Percentiles rank a stretch among this genome's conserved stretches.
Evolutionary conservation across 1,140 invertebrate species (phyloP).

Genomic region (Mercenaria mercenaria): DNA sequence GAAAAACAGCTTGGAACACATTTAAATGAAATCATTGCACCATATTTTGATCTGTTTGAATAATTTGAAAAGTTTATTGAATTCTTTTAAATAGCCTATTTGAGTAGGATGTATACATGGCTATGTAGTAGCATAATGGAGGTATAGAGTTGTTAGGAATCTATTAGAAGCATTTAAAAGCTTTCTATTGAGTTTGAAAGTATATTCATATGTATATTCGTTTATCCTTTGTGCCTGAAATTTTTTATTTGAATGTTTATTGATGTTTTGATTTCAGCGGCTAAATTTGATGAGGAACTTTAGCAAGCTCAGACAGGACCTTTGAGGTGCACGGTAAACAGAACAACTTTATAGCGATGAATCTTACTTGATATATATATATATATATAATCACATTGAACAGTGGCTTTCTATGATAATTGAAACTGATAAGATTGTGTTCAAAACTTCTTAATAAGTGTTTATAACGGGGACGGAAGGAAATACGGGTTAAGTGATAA

Average conservation of each 20-base stretch:
- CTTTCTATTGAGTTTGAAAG: constrained; percentile 55
- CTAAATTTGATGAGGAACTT: neutral
- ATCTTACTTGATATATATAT: neutral
- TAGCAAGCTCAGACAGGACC: neutral
- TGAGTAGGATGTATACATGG: neutral
- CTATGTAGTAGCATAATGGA: neutral
- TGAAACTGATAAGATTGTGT: neutral
- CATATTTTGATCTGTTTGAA: neutral
- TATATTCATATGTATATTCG: constrained; percentile 43
- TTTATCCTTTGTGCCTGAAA: constrained; percentile 9
- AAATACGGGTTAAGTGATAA: neutral
- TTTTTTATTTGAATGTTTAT: constrained; percentile 34
- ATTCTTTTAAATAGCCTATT: constrained; percentile 19
- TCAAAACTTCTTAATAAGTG: neutral
- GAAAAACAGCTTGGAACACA: neutral
- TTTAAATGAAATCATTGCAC: neutral
- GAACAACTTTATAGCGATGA: neutral
- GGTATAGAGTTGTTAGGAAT: neutral
- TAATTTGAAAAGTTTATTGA: constrained; percentile 18
- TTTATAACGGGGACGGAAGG: neutral
- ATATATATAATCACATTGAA: no score
- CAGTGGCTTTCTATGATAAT: neutral
- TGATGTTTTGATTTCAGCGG: constrained; percentile 53
- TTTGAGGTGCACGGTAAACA: neutral
- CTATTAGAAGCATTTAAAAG: constrained; percentile 50